Evolutionary conservation across 2,797 vertebrate genomes (phyloP).

Genomic region (Geotrypetes seraphini): DNA sequence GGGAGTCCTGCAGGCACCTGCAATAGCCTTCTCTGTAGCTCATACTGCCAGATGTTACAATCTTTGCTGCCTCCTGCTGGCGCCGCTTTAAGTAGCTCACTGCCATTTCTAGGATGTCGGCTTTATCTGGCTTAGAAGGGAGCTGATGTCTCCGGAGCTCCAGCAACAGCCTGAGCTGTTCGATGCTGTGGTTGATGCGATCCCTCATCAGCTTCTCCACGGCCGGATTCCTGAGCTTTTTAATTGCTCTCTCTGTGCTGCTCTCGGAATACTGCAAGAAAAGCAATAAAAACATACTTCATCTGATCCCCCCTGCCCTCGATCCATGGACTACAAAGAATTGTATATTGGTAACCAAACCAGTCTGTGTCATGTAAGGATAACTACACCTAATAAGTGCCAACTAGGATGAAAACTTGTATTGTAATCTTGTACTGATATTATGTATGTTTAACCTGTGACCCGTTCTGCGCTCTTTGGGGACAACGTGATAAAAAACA

Average conservation of each 20-base stretch:
- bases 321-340: too few species aligned
- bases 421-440: too few species aligned
- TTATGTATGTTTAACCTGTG: too few species aligned
- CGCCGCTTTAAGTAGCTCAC: not conserved
- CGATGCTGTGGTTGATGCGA: too few species aligned
- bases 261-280: not conserved
- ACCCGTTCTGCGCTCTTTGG: too few species aligned
- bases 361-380: too few species aligned
- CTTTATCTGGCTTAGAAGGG: not conserved
- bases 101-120: not conserved
- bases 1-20: slow-evolving; percentile 52
- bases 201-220: slow-evolving; percentile 56
- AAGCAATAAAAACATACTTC: too few species aligned
- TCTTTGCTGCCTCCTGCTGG: not conserved
- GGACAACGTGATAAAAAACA: too few species aligned
- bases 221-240: slow-evolving; percentile 49
- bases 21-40: slow-evolving; percentile 42
- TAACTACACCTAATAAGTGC: too few species aligned
- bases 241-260: not conserved
- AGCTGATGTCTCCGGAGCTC: not conserved
- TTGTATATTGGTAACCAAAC: too few species aligned
- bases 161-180: slow-evolving; percentile 51
- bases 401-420: too few species aligned
- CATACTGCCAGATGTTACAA: not conserved
- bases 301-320: too few species aligned